phyloP scores from a whole-genome alignment of 2,888 invertebrate genomes.

The Clivina fossor region DNA sequence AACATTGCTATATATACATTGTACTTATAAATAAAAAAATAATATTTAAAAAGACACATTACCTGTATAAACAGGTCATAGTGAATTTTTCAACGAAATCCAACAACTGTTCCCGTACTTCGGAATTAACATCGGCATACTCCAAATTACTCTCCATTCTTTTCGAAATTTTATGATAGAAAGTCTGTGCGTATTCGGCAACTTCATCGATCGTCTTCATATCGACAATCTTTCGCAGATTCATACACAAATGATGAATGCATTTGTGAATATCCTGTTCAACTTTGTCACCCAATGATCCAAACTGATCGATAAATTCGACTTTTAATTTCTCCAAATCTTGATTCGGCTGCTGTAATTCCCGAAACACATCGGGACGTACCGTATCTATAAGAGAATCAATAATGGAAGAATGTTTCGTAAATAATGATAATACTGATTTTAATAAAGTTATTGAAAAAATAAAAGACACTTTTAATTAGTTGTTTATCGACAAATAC shows the following conservation, averaged over 20 bases:
- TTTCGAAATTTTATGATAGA: constrained; percentile 80
- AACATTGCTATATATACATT: too few species aligned
- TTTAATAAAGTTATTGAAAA: too few species aligned
- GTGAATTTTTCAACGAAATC: constrained; percentile 94
- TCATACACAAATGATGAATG: constrained; percentile 66
- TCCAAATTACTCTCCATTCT: constrained; percentile 68
- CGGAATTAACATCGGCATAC: constrained; percentile 66
- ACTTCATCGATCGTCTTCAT: constrained; percentile 76
- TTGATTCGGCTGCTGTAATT: constrained; percentile 53
- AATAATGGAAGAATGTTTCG: too few species aligned
- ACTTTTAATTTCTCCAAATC: constrained; percentile 56
- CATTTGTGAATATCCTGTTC: constrained; percentile 69
- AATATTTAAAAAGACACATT: constrained; percentile 43
- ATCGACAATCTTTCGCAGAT: constrained; percentile 63
- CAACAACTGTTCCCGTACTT: constrained; percentile 78
- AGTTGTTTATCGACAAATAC: too few species aligned
- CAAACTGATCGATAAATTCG: constrained; percentile 55
- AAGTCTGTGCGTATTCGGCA: constrained; percentile 87
- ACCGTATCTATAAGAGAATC: constrained; percentile 54
- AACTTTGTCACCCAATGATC: constrained; percentile 54
- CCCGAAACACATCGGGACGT: constrained; percentile 51
- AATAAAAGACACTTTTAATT: constrained; percentile 22
- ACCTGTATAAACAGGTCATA: constrained; percentile 88
- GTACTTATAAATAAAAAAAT: not conserved
- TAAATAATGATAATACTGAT: constrained; percentile 29